phyloP scores from a whole-genome alignment of 2,888 invertebrate genomes.

The Cremastinae sp. region DNA sequence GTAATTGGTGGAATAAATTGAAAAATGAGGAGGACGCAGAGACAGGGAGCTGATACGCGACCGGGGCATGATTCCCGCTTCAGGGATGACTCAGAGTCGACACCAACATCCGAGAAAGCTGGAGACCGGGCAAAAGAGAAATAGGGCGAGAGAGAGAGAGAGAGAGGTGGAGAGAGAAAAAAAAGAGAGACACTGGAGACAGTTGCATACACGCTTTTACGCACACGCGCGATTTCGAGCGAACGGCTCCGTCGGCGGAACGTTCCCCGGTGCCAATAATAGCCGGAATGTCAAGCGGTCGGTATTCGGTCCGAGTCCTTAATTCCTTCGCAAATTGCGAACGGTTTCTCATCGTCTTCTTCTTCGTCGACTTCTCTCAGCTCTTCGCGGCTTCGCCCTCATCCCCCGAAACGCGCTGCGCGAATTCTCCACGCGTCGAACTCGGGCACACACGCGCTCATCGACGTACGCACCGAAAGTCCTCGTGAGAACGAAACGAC shows the following conservation, averaged over 20 bases:
- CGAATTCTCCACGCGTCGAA: slow-evolving; percentile 63
- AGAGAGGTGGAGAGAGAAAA: slow-evolving; percentile 35
- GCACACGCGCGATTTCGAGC: not conserved
- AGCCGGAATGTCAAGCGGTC: slow-evolving; percentile 76
- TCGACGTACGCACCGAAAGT: slow-evolving; percentile 41
- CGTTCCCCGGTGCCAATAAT: slow-evolving; percentile 73
- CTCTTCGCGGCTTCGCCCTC: slow-evolving; percentile 14
- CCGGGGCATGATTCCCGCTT: slow-evolving; percentile 42
- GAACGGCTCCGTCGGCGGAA: slow-evolving; percentile 45
- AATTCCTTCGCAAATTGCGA: slow-evolving; percentile 72
- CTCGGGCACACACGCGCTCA: slow-evolving; percentile 41
- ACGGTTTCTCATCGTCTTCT: slow-evolving; percentile 64
- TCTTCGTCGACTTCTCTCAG: slow-evolving; percentile 42
- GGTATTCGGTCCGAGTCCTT: slow-evolving; percentile 69
- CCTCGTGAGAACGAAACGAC: slow-evolving; percentile 59
- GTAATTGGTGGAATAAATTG: slow-evolving; percentile 78
- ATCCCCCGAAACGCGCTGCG: slow-evolving; percentile 43
- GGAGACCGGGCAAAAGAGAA: slow-evolving; percentile 29
- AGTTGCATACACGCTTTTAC: slow-evolving; percentile 29
- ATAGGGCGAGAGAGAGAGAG: slow-evolving; percentile 25
- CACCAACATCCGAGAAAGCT: slow-evolving; percentile 14
- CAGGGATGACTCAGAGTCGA: slow-evolving; percentile 51
- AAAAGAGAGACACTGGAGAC: not conserved
- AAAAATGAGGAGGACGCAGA: slow-evolving; percentile 75
- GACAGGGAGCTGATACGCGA: slow-evolving; percentile 42